A percentile compares a stretch with the other conserved stretches of the same genome.
These are phyloP conservation scores for Tangachromis dhanisi DNA, from an alignment of 2,113 vertebrate species.

Conservation along the genomic window DNA sequence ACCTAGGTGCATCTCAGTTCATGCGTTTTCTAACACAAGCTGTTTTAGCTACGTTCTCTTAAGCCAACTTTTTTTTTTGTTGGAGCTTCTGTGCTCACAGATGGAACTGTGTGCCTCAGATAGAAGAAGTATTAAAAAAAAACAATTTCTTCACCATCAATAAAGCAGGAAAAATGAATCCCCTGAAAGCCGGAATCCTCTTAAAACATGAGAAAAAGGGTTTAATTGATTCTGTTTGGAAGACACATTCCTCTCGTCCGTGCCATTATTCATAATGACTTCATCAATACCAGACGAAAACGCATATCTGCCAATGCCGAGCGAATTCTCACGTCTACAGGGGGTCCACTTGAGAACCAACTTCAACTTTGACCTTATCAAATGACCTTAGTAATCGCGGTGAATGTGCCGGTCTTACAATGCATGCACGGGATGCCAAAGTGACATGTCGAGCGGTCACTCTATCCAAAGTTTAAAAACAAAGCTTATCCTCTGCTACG, in stretches of 20 bases:
- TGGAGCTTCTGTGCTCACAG: background rate
- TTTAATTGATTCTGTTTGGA: background rate
- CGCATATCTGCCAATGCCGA: background rate
- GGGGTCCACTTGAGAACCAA: slow-evolving; percentile 35
- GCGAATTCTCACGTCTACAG: slow-evolving; percentile 21
- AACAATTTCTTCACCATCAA: background rate
- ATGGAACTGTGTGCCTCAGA: background rate
- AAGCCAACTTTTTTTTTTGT: background rate
- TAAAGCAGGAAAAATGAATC: background rate
- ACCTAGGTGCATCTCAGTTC: background rate
- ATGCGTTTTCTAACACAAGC: background rate
- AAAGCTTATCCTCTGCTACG: background rate
- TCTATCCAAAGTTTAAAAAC: background rate
- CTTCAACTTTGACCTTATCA: slow-evolving; percentile 47
- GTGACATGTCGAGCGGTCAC: slow-evolving; percentile 25
- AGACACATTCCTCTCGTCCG: slow-evolving; percentile 14
- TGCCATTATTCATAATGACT: slow-evolving; percentile 22
- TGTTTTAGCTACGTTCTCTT: background rate
- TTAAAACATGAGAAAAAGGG: background rate
- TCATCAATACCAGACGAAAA: slow-evolving; percentile 16
- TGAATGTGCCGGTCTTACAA: slow-evolving; percentile 31
- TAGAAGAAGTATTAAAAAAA: background rate
- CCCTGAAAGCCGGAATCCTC: background rate
- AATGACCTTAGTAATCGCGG: background rate
- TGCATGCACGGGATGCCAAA: slow-evolving; percentile 38